These are phyloP conservation scores for Clistopyga incitator DNA, from an alignment of 2,888 invertebrate species.

Conservation along the genomic window DNA sequence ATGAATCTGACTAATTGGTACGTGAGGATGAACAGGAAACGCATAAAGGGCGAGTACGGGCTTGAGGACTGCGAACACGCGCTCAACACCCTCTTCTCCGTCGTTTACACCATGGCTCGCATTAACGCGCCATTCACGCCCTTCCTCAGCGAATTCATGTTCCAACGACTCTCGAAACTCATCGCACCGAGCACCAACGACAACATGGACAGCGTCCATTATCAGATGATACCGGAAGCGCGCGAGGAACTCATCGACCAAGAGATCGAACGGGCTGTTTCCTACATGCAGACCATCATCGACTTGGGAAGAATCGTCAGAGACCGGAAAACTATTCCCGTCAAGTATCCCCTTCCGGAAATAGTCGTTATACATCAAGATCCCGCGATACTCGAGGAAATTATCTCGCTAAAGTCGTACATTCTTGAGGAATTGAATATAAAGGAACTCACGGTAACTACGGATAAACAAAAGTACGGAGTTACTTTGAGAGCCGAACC, in stretches of 20 bases:
- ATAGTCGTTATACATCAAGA: slow-evolving; percentile 97
- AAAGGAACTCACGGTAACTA: slow-evolving; percentile 92
- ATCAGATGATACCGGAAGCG: slow-evolving; percentile 93
- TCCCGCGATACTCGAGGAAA: slow-evolving; percentile 90
- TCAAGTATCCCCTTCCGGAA: slow-evolving; percentile 98
- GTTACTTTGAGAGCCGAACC: slow-evolving; percentile 96
- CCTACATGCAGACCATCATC: slow-evolving; percentile 97
- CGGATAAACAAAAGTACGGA: slow-evolving; percentile 96
- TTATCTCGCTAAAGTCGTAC: slow-evolving; percentile 92
- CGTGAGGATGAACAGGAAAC: slow-evolving; percentile 97
- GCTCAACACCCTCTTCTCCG: slow-evolving; percentile 94
- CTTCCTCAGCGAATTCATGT: slow-evolving; percentile 97
- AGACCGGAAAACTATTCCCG: slow-evolving; percentile 96
- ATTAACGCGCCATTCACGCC: slow-evolving; percentile 99
- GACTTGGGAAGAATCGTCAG: slow-evolving; percentile 97
- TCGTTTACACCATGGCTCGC: slow-evolving; percentile 94
- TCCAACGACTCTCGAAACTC: slow-evolving; percentile 92
- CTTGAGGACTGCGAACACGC: slow-evolving; percentile 92
- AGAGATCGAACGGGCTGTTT: slow-evolving; percentile 95
- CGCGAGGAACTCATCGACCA: slow-evolving; percentile 90
- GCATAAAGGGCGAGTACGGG: slow-evolving; percentile 96
- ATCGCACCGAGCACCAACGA: slow-evolving; percentile 85
- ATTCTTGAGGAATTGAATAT: slow-evolving; percentile 97
- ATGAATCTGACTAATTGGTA: slow-evolving; percentile 99
- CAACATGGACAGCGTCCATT: slow-evolving; percentile 93